Evolutionary conservation across 2,113 vertebrate genomes (phyloP).

Genomic region (Sinocyclocheilus grahami): DNA sequence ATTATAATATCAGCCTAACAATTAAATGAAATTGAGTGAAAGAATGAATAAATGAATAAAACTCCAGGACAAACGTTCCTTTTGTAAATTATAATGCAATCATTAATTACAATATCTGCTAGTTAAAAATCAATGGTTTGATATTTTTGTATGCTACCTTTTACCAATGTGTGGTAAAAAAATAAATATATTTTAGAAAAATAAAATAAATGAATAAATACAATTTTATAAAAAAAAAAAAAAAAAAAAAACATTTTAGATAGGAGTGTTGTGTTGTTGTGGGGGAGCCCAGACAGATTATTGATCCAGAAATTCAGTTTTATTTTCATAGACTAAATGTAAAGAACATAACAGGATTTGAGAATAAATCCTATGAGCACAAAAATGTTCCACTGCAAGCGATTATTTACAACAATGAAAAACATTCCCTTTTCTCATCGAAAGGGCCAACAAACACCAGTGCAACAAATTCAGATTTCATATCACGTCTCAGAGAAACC

Average conservation of each 20-base stretch:
- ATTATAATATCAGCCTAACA: background rate
- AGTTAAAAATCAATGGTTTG: background rate
- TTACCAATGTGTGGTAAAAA: background rate
- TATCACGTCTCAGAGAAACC: slow-evolving; percentile 18
- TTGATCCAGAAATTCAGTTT: slow-evolving; percentile 62
- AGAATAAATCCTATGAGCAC: slow-evolving; percentile 84
- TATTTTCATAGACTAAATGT: slow-evolving; percentile 80
- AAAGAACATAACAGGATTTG: slow-evolving; percentile 83
- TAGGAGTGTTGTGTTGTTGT: background rate
- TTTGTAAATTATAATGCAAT: no score
- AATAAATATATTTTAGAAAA: background rate
- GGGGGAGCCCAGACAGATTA: background rate
- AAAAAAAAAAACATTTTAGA: background rate
- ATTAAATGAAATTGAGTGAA: background rate
- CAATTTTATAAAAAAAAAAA: no score
- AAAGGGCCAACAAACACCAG: slow-evolving; percentile 60
- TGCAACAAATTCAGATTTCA: slow-evolving; percentile 44
- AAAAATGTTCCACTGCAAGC: slow-evolving; percentile 82
- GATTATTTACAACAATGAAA: slow-evolving; percentile 78
- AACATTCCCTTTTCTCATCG: slow-evolving; percentile 67
- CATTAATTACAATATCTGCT: background rate
- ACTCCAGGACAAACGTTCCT: no score
- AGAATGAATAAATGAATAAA: background rate
- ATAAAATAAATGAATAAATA: no score
- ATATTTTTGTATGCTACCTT: background rate